Conservation (phyloP, 2,113 vertebrate species). For the Gobius niger region DNA sequence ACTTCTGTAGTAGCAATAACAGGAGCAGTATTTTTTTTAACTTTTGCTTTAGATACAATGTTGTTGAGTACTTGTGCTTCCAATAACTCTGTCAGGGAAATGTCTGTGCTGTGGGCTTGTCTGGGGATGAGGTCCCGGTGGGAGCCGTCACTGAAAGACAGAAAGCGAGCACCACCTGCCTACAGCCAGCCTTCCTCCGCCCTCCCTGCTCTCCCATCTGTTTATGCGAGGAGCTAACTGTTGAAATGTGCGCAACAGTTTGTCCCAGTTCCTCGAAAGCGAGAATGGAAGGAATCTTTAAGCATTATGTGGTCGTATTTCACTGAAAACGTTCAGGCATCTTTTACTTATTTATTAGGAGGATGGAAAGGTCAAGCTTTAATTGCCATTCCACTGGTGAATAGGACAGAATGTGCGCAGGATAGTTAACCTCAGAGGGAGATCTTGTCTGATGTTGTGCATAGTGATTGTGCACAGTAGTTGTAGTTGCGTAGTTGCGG, state of each 20-base stretch:
- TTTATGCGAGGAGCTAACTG: neutral
- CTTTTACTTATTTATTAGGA: neutral
- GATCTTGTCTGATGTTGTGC: no score
- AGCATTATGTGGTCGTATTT: neutral
- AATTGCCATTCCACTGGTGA: neutral
- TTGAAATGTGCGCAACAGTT: neutral
- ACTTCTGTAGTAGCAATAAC: no score
- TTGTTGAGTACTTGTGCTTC: neutral
- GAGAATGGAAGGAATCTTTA: neutral
- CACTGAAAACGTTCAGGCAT: neutral
- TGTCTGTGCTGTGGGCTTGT: neutral
- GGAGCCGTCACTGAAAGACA: neutral
- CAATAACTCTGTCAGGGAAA: neutral
- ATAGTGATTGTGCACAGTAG: neutral
- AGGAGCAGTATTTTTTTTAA: no score
- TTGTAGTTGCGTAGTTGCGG: no score
- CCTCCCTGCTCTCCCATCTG: neutral
- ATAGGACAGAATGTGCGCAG: neutral
- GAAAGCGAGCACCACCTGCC: conserved; percentile 13
- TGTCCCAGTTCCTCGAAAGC: neutral
- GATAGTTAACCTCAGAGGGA: neutral
- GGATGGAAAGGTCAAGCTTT: neutral
- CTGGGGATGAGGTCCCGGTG: neutral
- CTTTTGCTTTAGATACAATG: no score
- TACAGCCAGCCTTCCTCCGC: neutral